These are phyloP conservation scores for Caenorhabditis doughertyi DNA, from an alignment of 2,888 invertebrate species.

Conservation along the genomic window DNA sequence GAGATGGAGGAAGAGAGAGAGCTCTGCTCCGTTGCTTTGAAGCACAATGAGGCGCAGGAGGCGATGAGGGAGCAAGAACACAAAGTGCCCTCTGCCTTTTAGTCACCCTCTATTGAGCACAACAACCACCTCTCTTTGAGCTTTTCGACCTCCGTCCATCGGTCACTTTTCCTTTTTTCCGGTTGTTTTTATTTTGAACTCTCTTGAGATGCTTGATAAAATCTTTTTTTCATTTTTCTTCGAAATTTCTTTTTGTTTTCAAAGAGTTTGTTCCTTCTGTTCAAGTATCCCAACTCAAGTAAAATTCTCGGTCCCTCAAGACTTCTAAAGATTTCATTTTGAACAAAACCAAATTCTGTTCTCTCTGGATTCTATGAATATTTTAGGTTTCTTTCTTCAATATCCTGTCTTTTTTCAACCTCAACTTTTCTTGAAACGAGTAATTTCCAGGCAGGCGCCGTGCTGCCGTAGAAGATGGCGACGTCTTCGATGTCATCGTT, in stretches of 20 bases:
- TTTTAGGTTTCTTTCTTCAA: too few species aligned
- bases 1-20: neutral
- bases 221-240: constrained; percentile 30
- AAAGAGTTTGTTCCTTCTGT: neutral
- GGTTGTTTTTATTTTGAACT: constrained; percentile 23
- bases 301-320: too few species aligned
- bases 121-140: constrained; percentile 37
- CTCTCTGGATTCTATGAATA: too few species aligned
- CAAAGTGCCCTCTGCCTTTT: constrained; percentile 62
- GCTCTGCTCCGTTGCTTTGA: constrained; percentile 36
- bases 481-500: constrained; percentile 64
- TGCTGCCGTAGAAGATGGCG: constrained; percentile 46
- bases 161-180: constrained; percentile 33
- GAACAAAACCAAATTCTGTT: too few species aligned
- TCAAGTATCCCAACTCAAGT: too few species aligned
- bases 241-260: neutral
- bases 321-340: too few species aligned
- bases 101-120: constrained; percentile 57
- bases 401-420: neutral
- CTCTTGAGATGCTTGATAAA: constrained; percentile 17
- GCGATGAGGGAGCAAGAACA: constrained; percentile 44
- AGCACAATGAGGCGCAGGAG: constrained; percentile 37
- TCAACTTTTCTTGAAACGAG: neutral
- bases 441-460: constrained; percentile 26
- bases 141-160: constrained; percentile 20